These are phyloP conservation scores for Austrofundulus limnaeus DNA, from an alignment of 2,113 vertebrate species.

Conservation along the genomic window DNA sequence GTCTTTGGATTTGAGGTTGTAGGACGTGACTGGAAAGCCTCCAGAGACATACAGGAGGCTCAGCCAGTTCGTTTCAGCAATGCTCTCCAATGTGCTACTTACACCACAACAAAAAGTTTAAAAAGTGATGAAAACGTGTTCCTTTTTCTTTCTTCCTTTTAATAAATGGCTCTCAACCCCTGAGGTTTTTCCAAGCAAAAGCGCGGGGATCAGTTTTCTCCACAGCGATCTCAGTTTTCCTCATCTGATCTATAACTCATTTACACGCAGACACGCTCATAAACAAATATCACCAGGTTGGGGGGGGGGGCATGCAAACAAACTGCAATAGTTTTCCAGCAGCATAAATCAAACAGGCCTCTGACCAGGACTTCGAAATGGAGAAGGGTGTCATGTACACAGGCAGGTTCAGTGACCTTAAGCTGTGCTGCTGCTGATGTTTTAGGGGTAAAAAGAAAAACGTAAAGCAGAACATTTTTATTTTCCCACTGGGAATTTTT, in stretches of 20 bases:
- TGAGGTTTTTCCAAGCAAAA: slow-evolving; percentile 6
- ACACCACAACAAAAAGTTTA: too few relatives aligned
- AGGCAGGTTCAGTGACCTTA: slow-evolving; percentile 53
- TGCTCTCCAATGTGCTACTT: too few relatives aligned
- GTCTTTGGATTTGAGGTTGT: too few relatives aligned
- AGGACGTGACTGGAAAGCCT: too few relatives aligned
- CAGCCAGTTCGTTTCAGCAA: too few relatives aligned
- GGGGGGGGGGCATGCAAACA: slow-evolving; percentile 29
- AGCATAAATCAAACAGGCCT: slow-evolving; percentile 52
- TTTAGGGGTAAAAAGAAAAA: slow-evolving; percentile 49
- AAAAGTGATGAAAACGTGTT: neutral
- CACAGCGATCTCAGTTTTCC: slow-evolving; percentile 13
- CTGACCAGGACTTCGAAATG: slow-evolving; percentile 40
- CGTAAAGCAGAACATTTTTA: slow-evolving; percentile 33
- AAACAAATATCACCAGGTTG: slow-evolving; percentile 38
- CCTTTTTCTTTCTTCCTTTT: neutral
- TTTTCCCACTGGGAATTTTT: slow-evolving; percentile 36
- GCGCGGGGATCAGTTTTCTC: slow-evolving; percentile 7
- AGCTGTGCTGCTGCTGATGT: slow-evolving; percentile 63
- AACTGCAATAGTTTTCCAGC: slow-evolving; percentile 45
- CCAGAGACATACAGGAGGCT: too few relatives aligned
- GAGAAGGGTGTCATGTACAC: slow-evolving; percentile 36
- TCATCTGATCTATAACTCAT: slow-evolving; percentile 43
- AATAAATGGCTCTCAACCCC: neutral
- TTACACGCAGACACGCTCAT: slow-evolving; percentile 33